Conservation (phyloP, 2,888 invertebrate genomes). For the Cordilura impudica region DNA sequence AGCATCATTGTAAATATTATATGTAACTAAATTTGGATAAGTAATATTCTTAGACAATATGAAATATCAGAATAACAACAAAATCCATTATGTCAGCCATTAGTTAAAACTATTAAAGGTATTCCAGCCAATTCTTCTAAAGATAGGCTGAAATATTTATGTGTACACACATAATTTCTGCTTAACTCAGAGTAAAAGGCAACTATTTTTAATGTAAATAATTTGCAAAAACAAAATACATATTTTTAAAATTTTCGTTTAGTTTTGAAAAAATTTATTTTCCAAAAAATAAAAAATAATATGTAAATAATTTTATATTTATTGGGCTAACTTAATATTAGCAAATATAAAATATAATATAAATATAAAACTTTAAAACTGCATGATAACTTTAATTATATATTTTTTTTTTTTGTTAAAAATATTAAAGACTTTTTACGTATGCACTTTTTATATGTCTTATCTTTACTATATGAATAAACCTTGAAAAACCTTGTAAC, state of each 20-base stretch:
- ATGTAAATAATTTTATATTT: slow-evolving; percentile 25
- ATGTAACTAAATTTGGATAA: slow-evolving; percentile 8
- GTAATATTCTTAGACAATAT: not conserved
- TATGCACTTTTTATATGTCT: slow-evolving; percentile 42
- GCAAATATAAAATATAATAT: slow-evolving; percentile 5
- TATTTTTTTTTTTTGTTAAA: slow-evolving; percentile 34
- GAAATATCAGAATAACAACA: slow-evolving; percentile 45
- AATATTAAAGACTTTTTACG: slow-evolving; percentile 57
- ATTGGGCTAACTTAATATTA: slow-evolving; percentile 1
- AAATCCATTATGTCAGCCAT: slow-evolving; percentile 62
- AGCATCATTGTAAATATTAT: slow-evolving; percentile 69
- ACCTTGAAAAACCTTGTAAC: too few species aligned
- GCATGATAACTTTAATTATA: slow-evolving; percentile 8
- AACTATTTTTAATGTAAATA: slow-evolving; percentile 22
- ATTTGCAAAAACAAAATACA: not conserved
- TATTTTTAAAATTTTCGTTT: not conserved
- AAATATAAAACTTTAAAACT: too few species aligned
- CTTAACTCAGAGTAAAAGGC: not conserved
- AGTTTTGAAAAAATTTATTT: not conserved
- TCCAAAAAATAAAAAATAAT: not conserved
- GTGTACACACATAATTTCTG: slow-evolving; percentile 1
- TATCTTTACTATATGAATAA: not conserved
- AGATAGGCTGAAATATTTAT: slow-evolving; percentile 35
- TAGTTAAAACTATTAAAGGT: slow-evolving; percentile 37
- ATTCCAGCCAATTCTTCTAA: slow-evolving; percentile 29